These are phyloP conservation scores for Sebastes paucispinis DNA, from an alignment of 2,797 vertebrate species.

Conservation along the genomic window DNA sequence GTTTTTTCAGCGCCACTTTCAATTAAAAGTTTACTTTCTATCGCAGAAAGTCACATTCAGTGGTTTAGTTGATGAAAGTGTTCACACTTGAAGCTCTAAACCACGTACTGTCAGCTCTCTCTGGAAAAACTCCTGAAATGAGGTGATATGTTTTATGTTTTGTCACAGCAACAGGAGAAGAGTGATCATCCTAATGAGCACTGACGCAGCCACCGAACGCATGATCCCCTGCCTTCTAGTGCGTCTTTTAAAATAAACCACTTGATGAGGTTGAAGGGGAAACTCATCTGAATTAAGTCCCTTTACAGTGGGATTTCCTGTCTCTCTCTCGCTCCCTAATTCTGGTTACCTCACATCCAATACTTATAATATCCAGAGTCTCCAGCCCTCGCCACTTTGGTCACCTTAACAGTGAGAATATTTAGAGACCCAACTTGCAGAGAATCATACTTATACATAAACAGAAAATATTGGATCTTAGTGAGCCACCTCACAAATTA, in stretches of 20 bases:
- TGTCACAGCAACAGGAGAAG: not conserved
- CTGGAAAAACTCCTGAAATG: not conserved
- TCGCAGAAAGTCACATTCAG: not conserved
- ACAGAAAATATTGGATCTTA: not conserved
- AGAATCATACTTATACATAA: not conserved
- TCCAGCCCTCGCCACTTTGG: no score
- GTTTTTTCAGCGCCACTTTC: not conserved
- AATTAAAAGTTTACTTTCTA: not conserved
- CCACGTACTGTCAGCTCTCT: not conserved
- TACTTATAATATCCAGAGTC: no score
- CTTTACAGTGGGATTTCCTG: no score
- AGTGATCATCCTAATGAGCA: no score
- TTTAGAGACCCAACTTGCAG: not conserved
- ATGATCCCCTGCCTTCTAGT: no score
- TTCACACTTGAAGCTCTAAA: not conserved
- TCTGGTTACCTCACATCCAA: no score
- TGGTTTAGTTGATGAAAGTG: not conserved
- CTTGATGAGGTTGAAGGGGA: no score
- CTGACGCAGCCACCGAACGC: no score
- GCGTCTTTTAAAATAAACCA: rapidly evolving
- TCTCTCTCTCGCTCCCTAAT: no score
- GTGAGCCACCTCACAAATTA: not conserved
- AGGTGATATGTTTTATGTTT: not conserved
- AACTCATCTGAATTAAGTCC: no score
- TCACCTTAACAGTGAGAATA: not conserved